phyloP scores from a whole-genome alignment of 2,113 vertebrate genomes.

The Diphyllodes magnificus region DNA sequence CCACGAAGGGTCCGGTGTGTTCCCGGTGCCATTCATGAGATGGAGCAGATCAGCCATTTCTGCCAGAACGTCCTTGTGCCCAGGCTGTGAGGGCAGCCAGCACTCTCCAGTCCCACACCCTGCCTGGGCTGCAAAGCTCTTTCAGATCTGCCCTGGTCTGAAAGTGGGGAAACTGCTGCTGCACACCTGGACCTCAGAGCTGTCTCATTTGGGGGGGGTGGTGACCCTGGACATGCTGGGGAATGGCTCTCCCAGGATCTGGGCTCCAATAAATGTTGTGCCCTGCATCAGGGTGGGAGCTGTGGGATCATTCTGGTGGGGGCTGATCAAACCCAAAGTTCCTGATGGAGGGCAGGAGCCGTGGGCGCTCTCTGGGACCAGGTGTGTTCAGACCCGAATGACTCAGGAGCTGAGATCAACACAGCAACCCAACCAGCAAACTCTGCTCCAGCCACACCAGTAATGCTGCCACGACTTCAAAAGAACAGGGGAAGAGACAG shows the following conservation, averaged over 20 bases:
- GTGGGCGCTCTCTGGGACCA: rapidly evolving
- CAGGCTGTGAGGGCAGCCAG: rapidly evolving
- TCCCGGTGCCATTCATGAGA: rapidly evolving
- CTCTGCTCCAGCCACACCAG: not conserved
- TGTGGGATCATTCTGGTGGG: rapidly evolving
- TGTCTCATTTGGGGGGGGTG: not conserved
- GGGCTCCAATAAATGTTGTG: rapidly evolving
- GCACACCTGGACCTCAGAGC: not conserved
- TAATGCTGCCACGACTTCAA: rapidly evolving
- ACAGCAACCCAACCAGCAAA: not conserved
- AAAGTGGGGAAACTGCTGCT: not conserved
- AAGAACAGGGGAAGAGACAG: not conserved
- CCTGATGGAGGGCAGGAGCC: not conserved
- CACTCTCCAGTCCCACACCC: not conserved
- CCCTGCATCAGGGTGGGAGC: not conserved
- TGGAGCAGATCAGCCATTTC: not conserved
- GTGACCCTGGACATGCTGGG: rapidly evolving
- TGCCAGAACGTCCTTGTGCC: not conserved
- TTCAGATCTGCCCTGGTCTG: not conserved
- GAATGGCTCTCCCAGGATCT: rapidly evolving
- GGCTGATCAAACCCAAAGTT: rapidly evolving
- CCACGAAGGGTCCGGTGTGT: rapidly evolving
- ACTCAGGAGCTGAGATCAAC: rapidly evolving
- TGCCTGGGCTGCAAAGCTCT: not conserved
- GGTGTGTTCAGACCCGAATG: not conserved